These are phyloP conservation scores for Ridgeia piscesae DNA, from an alignment of 1,140 invertebrate genomes.

Conservation along the genomic window DNA sequence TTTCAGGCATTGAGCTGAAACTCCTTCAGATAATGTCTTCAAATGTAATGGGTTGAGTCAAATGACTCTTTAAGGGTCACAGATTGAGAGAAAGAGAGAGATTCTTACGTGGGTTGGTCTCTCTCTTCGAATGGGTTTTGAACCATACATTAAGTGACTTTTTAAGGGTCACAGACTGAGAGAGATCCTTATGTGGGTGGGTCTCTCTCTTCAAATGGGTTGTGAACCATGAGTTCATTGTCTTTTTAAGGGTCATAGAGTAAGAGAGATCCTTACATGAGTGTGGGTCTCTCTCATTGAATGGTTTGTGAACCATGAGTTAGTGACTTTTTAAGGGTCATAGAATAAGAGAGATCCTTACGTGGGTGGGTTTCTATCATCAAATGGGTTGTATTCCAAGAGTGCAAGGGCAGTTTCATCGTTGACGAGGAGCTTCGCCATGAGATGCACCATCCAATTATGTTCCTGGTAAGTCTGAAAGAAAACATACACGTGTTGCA, in stretches of 20 bases:
- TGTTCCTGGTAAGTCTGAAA: constrained; percentile 55
- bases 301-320: background rate
- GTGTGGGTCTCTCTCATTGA: background rate
- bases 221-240: too few relatives aligned
- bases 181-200: constrained; percentile 52
- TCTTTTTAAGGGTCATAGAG: too few relatives aligned
- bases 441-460: constrained; percentile 56
- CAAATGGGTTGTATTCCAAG: constrained; percentile 56
- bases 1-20: too few relatives aligned
- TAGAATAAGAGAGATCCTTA: constrained; percentile 35
- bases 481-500: constrained; percentile 18
- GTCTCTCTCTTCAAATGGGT: too few relatives aligned
- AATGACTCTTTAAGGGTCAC: too few relatives aligned
- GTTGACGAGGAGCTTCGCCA: constrained; percentile 55
- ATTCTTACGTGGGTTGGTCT: background rate
- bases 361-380: constrained; percentile 52
- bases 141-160: background rate
- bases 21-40: too few relatives aligned
- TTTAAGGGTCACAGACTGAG: background rate
- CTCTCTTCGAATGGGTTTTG: background rate
- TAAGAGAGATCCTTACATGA: too few relatives aligned
- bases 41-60: too few relatives aligned
- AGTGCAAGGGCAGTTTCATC: constrained; percentile 49
- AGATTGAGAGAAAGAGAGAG: too few relatives aligned
- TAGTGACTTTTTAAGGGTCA: background rate